These are phyloP conservation scores for Metalampra italica DNA, from an alignment of 2,888 invertebrate genomes.

Conservation along the genomic window DNA sequence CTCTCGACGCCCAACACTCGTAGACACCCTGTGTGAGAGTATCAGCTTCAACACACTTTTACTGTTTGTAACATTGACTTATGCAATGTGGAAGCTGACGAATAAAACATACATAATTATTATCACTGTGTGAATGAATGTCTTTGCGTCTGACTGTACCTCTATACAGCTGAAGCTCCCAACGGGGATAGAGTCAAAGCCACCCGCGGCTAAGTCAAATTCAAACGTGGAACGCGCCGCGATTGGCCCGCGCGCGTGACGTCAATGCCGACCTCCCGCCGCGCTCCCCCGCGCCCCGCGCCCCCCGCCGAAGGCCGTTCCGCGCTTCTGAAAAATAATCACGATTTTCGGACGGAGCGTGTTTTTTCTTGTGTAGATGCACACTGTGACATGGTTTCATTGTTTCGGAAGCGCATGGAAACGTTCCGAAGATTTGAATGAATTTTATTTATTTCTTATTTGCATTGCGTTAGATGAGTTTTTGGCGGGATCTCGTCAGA, in stretches of 20 bases:
- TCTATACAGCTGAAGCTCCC: slow-evolving; percentile 37
- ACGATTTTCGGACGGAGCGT: slow-evolving; percentile 59
- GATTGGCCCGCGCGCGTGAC: slow-evolving; percentile 67
- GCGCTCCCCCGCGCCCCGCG: slow-evolving; percentile 31
- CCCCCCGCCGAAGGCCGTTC: slow-evolving; percentile 58
- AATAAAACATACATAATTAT: too few relatives aligned
- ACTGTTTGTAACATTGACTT: too few relatives aligned
- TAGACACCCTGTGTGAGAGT: too few relatives aligned
- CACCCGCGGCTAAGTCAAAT: slow-evolving; percentile 56
- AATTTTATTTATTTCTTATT: background rate
- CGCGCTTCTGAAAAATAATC: slow-evolving; percentile 69
- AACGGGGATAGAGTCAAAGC: slow-evolving; percentile 41
- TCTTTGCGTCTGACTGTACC: too few relatives aligned
- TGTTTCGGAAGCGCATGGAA: slow-evolving; percentile 18
- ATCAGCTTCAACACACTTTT: too few relatives aligned
- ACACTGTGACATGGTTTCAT: slow-evolving; percentile 25
- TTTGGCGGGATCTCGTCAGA: too few relatives aligned
- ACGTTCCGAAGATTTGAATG: background rate
- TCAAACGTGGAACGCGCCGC: slow-evolving; percentile 44
- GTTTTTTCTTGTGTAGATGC: slow-evolving; percentile 30
- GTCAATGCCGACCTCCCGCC: slow-evolving; percentile 73
- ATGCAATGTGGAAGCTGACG: too few relatives aligned
- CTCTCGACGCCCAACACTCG: too few relatives aligned
- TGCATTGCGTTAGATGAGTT: too few relatives aligned
- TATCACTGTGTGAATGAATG: too few relatives aligned